Evolutionary conservation across 2,888 invertebrate genomes (phyloP).

Genomic region (Cosmia trapezina): DNA sequence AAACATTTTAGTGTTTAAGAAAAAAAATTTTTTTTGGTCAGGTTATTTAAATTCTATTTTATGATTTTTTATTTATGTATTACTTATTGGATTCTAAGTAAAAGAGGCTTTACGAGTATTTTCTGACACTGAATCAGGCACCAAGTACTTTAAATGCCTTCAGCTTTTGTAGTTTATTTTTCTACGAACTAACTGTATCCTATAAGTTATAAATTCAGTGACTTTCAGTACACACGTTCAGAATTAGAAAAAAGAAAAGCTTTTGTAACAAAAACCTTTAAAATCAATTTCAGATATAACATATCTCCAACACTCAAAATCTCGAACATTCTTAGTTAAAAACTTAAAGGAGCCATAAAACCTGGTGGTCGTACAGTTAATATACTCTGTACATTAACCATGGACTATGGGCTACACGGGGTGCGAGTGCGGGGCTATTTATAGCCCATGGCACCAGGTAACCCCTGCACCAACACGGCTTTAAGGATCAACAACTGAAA

Average conservation of each 20-base stretch:
- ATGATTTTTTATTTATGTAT: not conserved
- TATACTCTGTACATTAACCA: conserved; percentile 66
- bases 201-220: not conserved
- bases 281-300: not conserved
- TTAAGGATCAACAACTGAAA: conserved; percentile 33
- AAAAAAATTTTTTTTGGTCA: too few species aligned
- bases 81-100: not conserved
- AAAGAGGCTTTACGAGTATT: not conserved
- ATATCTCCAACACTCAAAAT: conserved; percentile 41
- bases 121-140: too few species aligned
- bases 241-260: not conserved
- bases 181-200: not conserved
- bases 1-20: not conserved
- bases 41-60: not conserved
- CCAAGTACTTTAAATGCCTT: not conserved
- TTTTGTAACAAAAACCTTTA: not conserved
- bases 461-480: conserved; percentile 41
- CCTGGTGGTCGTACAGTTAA: conserved; percentile 65
- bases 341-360: conserved; percentile 62
- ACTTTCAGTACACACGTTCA: not conserved
- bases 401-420: conserved; percentile 55
- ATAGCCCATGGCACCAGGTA: conserved; percentile 66
- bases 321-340: conserved; percentile 39
- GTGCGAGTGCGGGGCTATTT: conserved; percentile 62
- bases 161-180: not conserved